phyloP scores from a whole-genome alignment of 2,888 invertebrate species.

The Drosophila kuntzei region DNA sequence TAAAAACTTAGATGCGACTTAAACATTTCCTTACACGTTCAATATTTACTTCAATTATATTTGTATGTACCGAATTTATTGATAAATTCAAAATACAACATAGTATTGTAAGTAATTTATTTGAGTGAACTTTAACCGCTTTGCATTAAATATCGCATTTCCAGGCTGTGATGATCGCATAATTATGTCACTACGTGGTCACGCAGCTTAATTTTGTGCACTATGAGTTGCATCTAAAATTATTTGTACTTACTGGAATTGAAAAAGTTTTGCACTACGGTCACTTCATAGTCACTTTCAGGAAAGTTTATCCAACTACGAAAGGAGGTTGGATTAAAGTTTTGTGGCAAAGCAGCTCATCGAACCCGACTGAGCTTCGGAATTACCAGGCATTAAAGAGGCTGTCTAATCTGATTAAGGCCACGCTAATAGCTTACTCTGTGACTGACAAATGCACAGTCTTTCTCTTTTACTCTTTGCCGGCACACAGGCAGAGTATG shows the following conservation, averaged over 20 bases:
- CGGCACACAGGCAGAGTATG: slow-evolving; percentile 42
- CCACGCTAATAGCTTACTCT: slow-evolving; percentile 71
- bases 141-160: not conserved
- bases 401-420: slow-evolving; percentile 68
- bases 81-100: no score
- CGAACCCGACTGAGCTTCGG: slow-evolving; percentile 16
- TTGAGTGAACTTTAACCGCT: no score
- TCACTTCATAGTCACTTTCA: slow-evolving; percentile 10
- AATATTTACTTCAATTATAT: not conserved
- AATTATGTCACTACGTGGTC: slow-evolving; percentile 10
- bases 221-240: slow-evolving; percentile 44
- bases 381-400: slow-evolving; percentile 42
- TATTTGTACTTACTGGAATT: slow-evolving; percentile 71
- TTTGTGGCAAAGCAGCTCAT: slow-evolving; percentile 23
- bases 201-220: slow-evolving; percentile 24
- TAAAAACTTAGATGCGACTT: not conserved
- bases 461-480: slow-evolving; percentile 23
- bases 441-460: slow-evolving; percentile 44
- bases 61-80: not conserved
- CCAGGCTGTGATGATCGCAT: not conserved
- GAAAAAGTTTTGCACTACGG: slow-evolving; percentile 54
- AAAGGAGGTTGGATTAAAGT: slow-evolving; percentile 2
- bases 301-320: slow-evolving; percentile 20
- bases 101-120: no score
- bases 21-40: not conserved